phyloP scores from a whole-genome alignment of 2,888 invertebrate genomes.

The Lithophane socia region DNA sequence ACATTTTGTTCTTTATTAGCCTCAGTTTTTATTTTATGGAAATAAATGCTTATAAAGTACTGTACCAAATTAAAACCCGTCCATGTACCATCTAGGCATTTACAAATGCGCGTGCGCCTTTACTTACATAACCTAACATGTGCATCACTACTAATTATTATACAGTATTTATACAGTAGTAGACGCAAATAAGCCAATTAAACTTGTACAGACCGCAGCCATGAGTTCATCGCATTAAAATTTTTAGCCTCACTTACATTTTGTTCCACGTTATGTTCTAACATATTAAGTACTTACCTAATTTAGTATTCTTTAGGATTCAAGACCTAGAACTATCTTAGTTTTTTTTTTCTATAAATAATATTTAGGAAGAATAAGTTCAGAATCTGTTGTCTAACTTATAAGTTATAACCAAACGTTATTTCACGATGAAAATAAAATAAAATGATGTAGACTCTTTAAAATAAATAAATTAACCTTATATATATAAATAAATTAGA shows the following conservation, averaged over 20 bases:
- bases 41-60: no score
- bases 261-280: slow-evolving; percentile 11
- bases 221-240: slow-evolving; percentile 51
- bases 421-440: background rate
- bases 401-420: background rate
- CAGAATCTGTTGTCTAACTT: background rate
- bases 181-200: slow-evolving; percentile 57
- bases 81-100: background rate
- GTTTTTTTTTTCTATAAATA: background rate
- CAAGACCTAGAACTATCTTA: background rate
- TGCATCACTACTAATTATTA: slow-evolving; percentile 46
- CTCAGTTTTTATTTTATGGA: background rate
- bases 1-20: background rate
- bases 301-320: slow-evolving; percentile 1
- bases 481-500: slow-evolving; percentile 31
- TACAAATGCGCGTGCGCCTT: slow-evolving; percentile 5
- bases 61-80: background rate
- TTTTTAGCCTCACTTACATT: slow-evolving; percentile 30
- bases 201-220: slow-evolving; percentile 25
- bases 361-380: background rate
- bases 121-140: slow-evolving; percentile 25
- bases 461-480: slow-evolving; percentile 25
- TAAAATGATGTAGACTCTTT: background rate
- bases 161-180: slow-evolving; percentile 45
- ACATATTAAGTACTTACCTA: no score